phyloP scores from a whole-genome alignment of 2,113 vertebrate genomes.

The Scatophagus argus region DNA sequence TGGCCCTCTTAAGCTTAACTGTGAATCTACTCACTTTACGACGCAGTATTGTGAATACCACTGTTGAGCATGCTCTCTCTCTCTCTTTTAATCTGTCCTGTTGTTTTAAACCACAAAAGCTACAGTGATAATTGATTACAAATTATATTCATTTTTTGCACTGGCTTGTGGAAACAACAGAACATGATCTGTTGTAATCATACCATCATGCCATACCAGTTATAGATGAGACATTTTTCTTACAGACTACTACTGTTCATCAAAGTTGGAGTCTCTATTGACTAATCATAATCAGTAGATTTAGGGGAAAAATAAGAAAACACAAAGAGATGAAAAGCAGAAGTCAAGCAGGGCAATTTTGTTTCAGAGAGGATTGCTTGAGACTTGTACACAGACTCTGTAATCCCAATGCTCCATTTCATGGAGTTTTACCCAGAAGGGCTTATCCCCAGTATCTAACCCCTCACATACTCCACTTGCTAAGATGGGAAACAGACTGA shows the following conservation, averaged over 20 bases:
- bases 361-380: constrained; percentile 77
- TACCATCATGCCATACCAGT: no score
- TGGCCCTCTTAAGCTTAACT: neutral
- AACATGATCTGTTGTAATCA: neutral
- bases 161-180: neutral
- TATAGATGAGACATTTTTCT: neutral
- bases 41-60: neutral
- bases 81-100: no score
- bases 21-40: neutral
- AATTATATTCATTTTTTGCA: no score
- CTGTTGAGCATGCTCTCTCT: neutral
- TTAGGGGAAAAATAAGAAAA: constrained; percentile 16
- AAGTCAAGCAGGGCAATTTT: constrained; percentile 59
- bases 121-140: no score
- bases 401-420: constrained; percentile 91
- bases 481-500: constrained; percentile 62
- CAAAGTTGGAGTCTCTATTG: constrained; percentile 2
- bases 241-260: neutral
- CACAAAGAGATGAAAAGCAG: constrained; percentile 59
- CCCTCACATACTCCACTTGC: constrained; percentile 54
- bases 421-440: constrained; percentile 87
- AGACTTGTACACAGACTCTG: constrained; percentile 81
- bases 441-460: constrained; percentile 75
- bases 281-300: constrained; percentile 10
- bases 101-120: no score